phyloP scores from a whole-genome alignment of 2,888 invertebrate genomes.

The Sericinus montela region DNA sequence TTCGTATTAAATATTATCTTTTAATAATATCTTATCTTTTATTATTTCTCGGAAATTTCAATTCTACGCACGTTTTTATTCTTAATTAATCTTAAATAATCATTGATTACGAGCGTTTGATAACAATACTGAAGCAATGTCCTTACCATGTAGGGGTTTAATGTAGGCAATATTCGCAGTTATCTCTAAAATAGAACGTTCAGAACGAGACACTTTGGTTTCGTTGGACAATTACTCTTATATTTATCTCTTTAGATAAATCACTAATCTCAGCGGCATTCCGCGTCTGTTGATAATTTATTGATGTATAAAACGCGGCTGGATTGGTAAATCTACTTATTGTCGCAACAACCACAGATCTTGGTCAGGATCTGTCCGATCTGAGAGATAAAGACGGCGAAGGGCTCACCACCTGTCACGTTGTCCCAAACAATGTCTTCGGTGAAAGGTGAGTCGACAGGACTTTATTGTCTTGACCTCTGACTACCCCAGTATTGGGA shows the following conservation, averaged over 20 bases:
- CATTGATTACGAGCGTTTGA: too few species aligned
- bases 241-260: constrained; percentile 52
- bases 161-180: not conserved
- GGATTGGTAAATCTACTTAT: constrained; percentile 59
- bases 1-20: constrained; percentile 44
- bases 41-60: constrained; percentile 33
- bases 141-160: constrained; percentile 7
- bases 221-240: constrained; percentile 39
- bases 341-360: constrained; percentile 34
- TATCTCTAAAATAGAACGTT: constrained; percentile 33
- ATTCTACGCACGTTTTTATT: constrained; percentile 21
- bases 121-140: too few species aligned
- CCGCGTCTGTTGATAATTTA: constrained; percentile 47
- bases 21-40: constrained; percentile 29
- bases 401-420: too few species aligned
- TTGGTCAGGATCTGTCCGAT: not conserved
- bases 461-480: too few species aligned
- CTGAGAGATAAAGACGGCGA: too few species aligned
- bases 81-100: not conserved
- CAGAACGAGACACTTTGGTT: constrained; percentile 31
- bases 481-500: too few species aligned
- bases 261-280: constrained; percentile 45
- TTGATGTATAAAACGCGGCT: constrained; percentile 49
- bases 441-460: too few species aligned
- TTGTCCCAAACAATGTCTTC: too few species aligned